phyloP scores from a whole-genome alignment of 2,797 vertebrate species.

The Decapterus maruadsi region DNA sequence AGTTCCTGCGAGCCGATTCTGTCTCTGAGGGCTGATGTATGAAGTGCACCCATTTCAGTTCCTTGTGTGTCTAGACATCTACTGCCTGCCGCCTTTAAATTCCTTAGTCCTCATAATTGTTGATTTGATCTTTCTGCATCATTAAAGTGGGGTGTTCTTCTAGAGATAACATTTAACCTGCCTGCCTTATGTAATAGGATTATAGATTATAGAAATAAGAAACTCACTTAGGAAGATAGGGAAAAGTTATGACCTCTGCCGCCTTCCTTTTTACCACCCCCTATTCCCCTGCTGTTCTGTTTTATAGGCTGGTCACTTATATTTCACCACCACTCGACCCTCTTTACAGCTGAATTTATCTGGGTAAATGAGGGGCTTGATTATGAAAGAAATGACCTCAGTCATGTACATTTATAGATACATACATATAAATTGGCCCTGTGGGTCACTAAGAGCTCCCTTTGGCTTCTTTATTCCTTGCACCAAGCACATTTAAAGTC shows the following conservation, averaged over 20 bases:
- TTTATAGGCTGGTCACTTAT: constrained; percentile 43
- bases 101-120: constrained; percentile 13
- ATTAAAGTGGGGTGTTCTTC: constrained; percentile 38
- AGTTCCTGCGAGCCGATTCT: constrained; percentile 5
- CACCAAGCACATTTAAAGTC: constrained; percentile 59
- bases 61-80: constrained; percentile 4
- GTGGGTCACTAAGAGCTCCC: constrained; percentile 27
- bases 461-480: constrained; percentile 45
- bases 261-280: constrained; percentile 28
- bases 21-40: constrained; percentile 3
- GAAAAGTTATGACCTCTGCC: constrained; percentile 38
- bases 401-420: constrained; percentile 20
- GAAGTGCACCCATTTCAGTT: neutral
- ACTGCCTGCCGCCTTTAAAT: constrained; percentile 12
- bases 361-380: constrained; percentile 30
- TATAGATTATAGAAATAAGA: constrained; percentile 23
- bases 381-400: constrained; percentile 28
- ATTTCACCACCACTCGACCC: constrained; percentile 41
- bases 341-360: constrained; percentile 42
- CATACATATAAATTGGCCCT: constrained; percentile 20
- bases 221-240: constrained; percentile 36
- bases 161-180: constrained; percentile 35
- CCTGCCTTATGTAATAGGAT: constrained; percentile 15
- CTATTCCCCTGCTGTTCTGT: constrained; percentile 50
- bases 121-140: constrained; percentile 39